These are phyloP conservation scores for Melanargia galathea DNA, from an alignment of 2,888 invertebrate species.

Conservation along the genomic window DNA sequence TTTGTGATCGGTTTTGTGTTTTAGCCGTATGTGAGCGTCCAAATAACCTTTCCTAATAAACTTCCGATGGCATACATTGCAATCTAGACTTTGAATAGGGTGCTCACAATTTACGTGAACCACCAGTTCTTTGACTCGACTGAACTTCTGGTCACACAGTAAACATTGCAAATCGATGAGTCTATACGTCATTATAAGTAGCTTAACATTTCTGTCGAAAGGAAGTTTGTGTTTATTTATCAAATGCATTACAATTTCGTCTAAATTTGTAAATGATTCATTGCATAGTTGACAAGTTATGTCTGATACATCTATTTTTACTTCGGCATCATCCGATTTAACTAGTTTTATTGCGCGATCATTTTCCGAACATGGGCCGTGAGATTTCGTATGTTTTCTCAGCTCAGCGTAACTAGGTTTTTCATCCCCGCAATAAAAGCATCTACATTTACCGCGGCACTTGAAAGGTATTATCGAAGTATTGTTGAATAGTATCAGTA, in stretches of 20 bases:
- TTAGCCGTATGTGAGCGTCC: slow-evolving; percentile 53
- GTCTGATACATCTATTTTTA: slow-evolving; percentile 68
- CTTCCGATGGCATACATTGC: slow-evolving; percentile 54
- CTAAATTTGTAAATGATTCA: slow-evolving; percentile 45
- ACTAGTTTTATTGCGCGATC: slow-evolving; percentile 60
- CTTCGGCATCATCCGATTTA: slow-evolving; percentile 59
- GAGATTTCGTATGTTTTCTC: slow-evolving; percentile 58
- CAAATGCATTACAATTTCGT: slow-evolving; percentile 56
- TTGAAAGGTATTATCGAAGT: slow-evolving; percentile 71
- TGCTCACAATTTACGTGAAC: slow-evolving; percentile 61
- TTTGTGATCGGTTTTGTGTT: slow-evolving; percentile 55
- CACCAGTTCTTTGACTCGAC: slow-evolving; percentile 55
- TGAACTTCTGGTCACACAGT: slow-evolving; percentile 54
- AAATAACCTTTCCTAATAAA: slow-evolving; percentile 64
- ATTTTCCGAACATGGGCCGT: slow-evolving; percentile 55
- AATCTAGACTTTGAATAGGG: slow-evolving; percentile 53
- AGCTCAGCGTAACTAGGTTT: slow-evolving; percentile 50
- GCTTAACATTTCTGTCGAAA: slow-evolving; percentile 52
- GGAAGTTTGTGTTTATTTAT: slow-evolving; percentile 54
- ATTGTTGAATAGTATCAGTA: slow-evolving; percentile 68
- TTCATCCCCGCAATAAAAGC: slow-evolving; percentile 68
- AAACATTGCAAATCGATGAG: slow-evolving; percentile 62
- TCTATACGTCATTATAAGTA: slow-evolving; percentile 55
- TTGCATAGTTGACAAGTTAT: slow-evolving; percentile 60
- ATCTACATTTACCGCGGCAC: slow-evolving; percentile 67